phyloP scores from a whole-genome alignment of 1,140 invertebrate genomes.

The Drosophila novamexicana region DNA sequence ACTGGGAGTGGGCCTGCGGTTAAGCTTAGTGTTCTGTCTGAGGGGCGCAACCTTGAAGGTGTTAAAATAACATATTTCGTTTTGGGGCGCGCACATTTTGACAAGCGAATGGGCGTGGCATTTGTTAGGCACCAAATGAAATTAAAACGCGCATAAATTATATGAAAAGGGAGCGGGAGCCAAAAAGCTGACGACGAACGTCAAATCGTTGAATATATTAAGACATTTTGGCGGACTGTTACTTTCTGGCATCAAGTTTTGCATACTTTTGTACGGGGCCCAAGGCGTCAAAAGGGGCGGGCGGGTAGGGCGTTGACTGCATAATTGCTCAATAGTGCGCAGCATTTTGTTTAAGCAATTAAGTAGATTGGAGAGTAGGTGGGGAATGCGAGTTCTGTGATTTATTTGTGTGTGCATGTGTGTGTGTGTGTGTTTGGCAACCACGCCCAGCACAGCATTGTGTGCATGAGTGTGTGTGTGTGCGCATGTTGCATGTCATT shows the following conservation, averaged over 20 bases:
- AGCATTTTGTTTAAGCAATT: conserved; percentile 76
- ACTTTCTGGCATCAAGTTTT: conserved; percentile 48
- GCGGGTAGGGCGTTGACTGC: conserved; percentile 13
- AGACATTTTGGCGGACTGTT: conserved; percentile 63
- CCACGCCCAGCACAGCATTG: conserved; percentile 32
- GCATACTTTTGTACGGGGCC: conserved; percentile 23
- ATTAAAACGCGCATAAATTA: conserved; percentile 82
- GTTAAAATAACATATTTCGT: conserved; percentile 80
- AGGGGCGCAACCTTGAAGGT: conserved; percentile 76
- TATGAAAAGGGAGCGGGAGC: conserved; percentile 32
- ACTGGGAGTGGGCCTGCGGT: too few relatives aligned
- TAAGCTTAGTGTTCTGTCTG: background rate
- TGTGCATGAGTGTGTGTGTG: conserved; percentile 2
- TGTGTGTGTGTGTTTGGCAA: conserved; percentile 14
- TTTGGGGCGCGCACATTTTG: background rate
- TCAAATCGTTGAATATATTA: conserved; percentile 75
- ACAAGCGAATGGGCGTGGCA: conserved; percentile 57
- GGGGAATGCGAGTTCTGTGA: conserved; percentile 39
- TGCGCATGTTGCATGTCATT: conserved; percentile 62
- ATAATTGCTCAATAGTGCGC: conserved; percentile 75
- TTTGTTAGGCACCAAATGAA: conserved; percentile 78
- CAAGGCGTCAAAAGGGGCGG: background rate
- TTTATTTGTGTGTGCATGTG: conserved; percentile 54
- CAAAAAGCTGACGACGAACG: conserved; percentile 27
- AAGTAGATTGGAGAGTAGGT: conserved; percentile 34